phyloP scores from a whole-genome alignment of 1,140 invertebrate genomes.

The Tribolium madens region DNA sequence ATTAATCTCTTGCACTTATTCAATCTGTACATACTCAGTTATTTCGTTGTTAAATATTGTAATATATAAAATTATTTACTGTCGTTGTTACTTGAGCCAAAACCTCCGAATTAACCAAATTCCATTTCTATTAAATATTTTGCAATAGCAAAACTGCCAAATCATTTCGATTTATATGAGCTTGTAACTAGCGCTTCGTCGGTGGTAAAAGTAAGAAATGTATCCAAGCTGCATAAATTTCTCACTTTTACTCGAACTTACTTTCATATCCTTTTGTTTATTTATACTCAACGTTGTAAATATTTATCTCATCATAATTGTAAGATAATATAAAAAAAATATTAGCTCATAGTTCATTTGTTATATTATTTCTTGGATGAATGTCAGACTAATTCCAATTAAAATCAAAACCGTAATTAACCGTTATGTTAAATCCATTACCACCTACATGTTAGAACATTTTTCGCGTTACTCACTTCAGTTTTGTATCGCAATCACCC shows the following conservation, averaged over 20 bases:
- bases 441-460: constrained; percentile 12
- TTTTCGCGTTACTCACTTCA: constrained; percentile 13
- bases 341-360: constrained; percentile 34
- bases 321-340: constrained; percentile 41
- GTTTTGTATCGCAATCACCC: constrained; percentile 38
- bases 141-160: constrained; percentile 30
- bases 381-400: constrained; percentile 30
- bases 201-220: constrained; percentile 16
- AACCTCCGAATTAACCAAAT: constrained; percentile 37
- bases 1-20: constrained; percentile 38
- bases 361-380: constrained; percentile 34
- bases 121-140: not conserved
- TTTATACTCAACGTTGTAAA: constrained; percentile 33
- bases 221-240: constrained; percentile 12
- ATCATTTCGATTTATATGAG: constrained; percentile 20
- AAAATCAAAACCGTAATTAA: constrained; percentile 38
- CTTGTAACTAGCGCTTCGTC: constrained; percentile 19
- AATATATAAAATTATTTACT: constrained; percentile 35
- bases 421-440: constrained; percentile 12
- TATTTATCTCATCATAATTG: constrained; percentile 40
- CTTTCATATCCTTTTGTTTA: not conserved
- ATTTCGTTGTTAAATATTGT: constrained; percentile 38
- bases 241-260: not conserved
- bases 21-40: constrained; percentile 42
- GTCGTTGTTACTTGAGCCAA: constrained; percentile 32